A percentile compares a stretch with the other conserved stretches of the same genome.
Evolutionary conservation across 2,797 vertebrate genomes (phyloP).

Genomic region (Triplophysa yarkandensis): DNA sequence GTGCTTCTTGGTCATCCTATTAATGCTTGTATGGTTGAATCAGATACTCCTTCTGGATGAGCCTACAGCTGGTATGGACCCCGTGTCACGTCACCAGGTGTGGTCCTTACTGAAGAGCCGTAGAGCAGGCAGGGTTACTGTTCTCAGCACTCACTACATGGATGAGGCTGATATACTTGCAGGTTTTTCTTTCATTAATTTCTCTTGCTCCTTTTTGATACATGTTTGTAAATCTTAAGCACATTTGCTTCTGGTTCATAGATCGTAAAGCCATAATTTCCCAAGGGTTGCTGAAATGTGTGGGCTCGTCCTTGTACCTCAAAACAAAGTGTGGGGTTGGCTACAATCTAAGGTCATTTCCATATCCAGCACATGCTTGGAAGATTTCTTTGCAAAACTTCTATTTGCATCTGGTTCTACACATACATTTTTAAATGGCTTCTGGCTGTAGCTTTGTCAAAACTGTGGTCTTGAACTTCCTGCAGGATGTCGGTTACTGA

Average conservation of each 20-base stretch:
- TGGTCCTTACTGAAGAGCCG: slow-evolving; percentile 85
- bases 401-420: background rate
- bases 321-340: slow-evolving; percentile 94
- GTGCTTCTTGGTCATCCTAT: background rate
- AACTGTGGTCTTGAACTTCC: slow-evolving; percentile 13
- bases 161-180: slow-evolving; percentile 92
- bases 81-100: slow-evolving; percentile 86
- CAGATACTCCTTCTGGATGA: slow-evolving; percentile 91
- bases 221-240: background rate
- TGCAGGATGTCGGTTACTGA: slow-evolving; percentile 83
- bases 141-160: slow-evolving; percentile 92
- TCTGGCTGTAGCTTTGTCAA: background rate
- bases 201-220: background rate
- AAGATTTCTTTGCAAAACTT: background rate
- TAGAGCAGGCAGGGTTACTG: slow-evolving; percentile 71
- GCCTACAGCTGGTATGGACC: slow-evolving; percentile 90
- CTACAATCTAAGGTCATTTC: slow-evolving; percentile 86
- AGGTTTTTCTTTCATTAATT: slow-evolving; percentile 67
- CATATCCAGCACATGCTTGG: background rate
- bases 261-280: slow-evolving; percentile 94
- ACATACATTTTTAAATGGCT: background rate
- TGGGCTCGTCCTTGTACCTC: slow-evolving; percentile 89
- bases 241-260: slow-evolving; percentile 56
- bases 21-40: slow-evolving; percentile 22
- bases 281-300: slow-evolving; percentile 84